Evolutionary conservation across 2,888 invertebrate genomes (phyloP).

Genomic region (Dexiosoma caninum): DNA sequence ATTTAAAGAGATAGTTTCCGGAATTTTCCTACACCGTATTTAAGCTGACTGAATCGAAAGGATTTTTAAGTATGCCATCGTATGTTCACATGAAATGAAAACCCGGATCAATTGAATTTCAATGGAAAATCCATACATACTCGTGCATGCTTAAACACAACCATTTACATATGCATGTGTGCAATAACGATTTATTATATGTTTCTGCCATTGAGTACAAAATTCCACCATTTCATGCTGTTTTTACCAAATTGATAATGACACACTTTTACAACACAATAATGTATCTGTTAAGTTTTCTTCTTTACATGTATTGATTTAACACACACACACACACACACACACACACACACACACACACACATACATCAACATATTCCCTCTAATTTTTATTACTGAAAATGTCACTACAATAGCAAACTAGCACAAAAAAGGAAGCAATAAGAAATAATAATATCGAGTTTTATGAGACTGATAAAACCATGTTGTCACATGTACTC

Average conservation of each 20-base stretch:
- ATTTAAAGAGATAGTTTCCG: no score
- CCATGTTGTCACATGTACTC: not conserved
- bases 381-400: not conserved
- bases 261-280: slow-evolving; percentile 53
- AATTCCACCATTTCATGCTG: slow-evolving; percentile 49
- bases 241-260: slow-evolving; percentile 54
- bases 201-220: slow-evolving; percentile 29
- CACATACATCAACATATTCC: not conserved
- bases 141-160: no score
- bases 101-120: not conserved
- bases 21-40: no score
- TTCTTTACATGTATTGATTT: slow-evolving; percentile 13
- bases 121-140: no score
- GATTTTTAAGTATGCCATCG: not conserved
- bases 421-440: not conserved
- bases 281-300: slow-evolving; percentile 37
- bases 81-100: not conserved
- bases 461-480: not conserved
- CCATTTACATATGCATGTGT: not conserved
- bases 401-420: not conserved
- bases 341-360: not conserved
- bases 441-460: no score
- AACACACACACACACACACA: not conserved
- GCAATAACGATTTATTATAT: slow-evolving; percentile 47
- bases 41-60: no score